These are phyloP conservation scores for Acanthosepion lycidas DNA, from an alignment of 2,888 invertebrate species.

Conservation along the genomic window DNA sequence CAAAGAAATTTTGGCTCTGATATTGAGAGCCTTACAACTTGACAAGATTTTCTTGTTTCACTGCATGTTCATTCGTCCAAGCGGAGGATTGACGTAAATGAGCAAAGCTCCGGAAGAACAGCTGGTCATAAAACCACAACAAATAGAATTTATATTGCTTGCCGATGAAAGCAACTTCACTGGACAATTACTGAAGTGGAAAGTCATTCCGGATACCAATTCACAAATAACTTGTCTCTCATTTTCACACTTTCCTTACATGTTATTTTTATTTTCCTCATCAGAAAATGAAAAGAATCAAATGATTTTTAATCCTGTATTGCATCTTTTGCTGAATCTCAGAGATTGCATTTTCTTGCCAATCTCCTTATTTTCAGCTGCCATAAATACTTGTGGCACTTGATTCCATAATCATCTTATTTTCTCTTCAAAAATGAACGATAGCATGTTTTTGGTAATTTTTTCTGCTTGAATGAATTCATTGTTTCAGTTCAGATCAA, in stretches of 20 bases:
- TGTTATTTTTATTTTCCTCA: background rate
- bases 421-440: too few relatives aligned
- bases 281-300: background rate
- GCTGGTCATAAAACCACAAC: background rate
- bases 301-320: too few relatives aligned
- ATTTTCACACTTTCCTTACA: background rate
- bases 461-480: too few relatives aligned
- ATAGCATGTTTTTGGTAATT: too few relatives aligned
- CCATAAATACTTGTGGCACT: too few relatives aligned
- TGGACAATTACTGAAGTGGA: background rate
- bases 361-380: too few relatives aligned
- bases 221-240: slow-evolving; percentile 11
- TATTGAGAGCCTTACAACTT: background rate
- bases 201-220: background rate
- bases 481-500: too few relatives aligned
- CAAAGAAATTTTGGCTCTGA: too few relatives aligned
- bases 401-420: too few relatives aligned
- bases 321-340: too few relatives aligned
- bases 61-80: background rate
- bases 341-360: too few relatives aligned
- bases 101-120: background rate
- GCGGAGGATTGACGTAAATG: background rate
- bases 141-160: background rate
- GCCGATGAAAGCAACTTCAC: background rate
- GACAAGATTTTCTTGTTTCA: background rate